Evolutionary conservation across 2,113 vertebrate genomes (phyloP), one percentile per base, ranked within the genome.

Genomic region (Haplotaxodon microlepis): DNA sequence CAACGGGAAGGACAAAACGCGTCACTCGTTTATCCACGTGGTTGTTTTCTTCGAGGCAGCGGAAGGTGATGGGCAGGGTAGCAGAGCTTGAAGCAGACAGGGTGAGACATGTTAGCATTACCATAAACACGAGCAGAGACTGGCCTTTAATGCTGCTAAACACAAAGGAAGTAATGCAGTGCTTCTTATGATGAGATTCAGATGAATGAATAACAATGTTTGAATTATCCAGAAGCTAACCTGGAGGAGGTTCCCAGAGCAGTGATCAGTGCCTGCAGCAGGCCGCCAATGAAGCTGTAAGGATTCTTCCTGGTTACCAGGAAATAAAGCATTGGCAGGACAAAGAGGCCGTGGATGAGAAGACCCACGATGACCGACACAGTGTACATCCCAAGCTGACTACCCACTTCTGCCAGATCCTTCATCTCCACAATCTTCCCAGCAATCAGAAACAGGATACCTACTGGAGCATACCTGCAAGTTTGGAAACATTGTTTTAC

Each of bases 381-480:
- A 0, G 97, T 99, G 95, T 99, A 99, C 98, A 99, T 98, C 61
- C 98, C 99, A 88, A 99, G 95, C 95, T 99, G 98, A 50, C 98
- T 96, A 8, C 99, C 98, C 91, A 99, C 95, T 93, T 98, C 97
- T 0, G 97, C 97, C 63, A 99, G 93, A 89, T 99, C 96, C 89
- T 98, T 97, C 98, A 99, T 99, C 93, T 99, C 98, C 87, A 99
- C 95, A 50, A 99, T 98, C 94, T 99, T 99, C 27, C 98, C 98
- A n/a, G 98, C 97, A 31, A 99, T 98, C 90, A 99, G 96, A 95
- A 99, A 99, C 87, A 99, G 93, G 93, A 99, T 99, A 6, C 98
- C 98, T 73, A 99, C 96, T 1, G 99, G 99, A 59, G 98, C 97
- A 0, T 99, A 99, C 98, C 99, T 99, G 88, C 45, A 17, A 21